Conservation (phyloP, 2,888 invertebrate genomes). For the Perizoma affinitatum region DNA sequence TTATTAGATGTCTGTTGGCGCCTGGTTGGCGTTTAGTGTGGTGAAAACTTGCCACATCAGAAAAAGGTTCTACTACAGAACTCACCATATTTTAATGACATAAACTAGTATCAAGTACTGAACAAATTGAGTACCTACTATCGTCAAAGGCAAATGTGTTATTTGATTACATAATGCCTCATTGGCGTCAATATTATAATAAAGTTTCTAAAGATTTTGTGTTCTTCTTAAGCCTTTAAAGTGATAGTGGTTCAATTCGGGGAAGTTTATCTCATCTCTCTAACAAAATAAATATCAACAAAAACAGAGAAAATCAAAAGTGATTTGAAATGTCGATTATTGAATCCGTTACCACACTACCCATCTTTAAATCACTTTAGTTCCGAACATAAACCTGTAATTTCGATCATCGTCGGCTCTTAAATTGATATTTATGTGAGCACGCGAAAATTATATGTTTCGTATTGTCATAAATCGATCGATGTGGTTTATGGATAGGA, state of each 20-base stretch:
- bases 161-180: too few relatives aligned
- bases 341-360: not conserved
- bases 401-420: conserved; percentile 35
- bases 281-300: not conserved
- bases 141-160: too few relatives aligned
- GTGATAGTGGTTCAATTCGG: too few relatives aligned
- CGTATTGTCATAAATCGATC: conserved; percentile 32
- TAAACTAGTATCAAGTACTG: too few relatives aligned
- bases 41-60: not conserved
- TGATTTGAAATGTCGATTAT: too few relatives aligned
- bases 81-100: too few relatives aligned
- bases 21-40: conserved; percentile 11
- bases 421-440: conserved; percentile 42
- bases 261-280: too few relatives aligned
- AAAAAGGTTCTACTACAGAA: not conserved
- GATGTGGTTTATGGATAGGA: conserved; percentile 16
- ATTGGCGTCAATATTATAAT: too few relatives aligned
- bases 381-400: conserved; percentile 36
- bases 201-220: too few relatives aligned
- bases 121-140: too few relatives aligned
- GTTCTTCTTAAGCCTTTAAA: too few relatives aligned
- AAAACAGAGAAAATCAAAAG: not conserved
- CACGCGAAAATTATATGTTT: conserved; percentile 40
- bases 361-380: conserved; percentile 37
- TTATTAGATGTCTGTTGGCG: conserved; percentile 19